These are phyloP conservation scores for Nematopogon swammerdamellus DNA, from an alignment of 2,888 invertebrate genomes.

Conservation along the genomic window DNA sequence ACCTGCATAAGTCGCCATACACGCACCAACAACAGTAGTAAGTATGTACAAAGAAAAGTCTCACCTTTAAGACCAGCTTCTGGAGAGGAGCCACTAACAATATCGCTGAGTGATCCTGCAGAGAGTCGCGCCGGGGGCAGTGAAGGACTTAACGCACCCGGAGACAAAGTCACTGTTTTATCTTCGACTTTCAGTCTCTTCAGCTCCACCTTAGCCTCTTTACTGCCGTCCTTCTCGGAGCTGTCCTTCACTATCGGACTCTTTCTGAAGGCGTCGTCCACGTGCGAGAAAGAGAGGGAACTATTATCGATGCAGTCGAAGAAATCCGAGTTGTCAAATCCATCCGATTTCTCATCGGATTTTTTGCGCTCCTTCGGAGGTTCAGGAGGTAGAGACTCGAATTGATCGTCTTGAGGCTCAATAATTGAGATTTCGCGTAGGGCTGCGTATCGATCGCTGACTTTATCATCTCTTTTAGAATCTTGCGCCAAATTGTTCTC, in stretches of 20 bases:
- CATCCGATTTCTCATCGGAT: constrained; percentile 51
- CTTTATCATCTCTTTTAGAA: constrained; percentile 24
- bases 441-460: constrained; percentile 74
- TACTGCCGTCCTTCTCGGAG: constrained; percentile 25
- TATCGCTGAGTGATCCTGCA: constrained; percentile 62
- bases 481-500: constrained; percentile 37
- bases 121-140: constrained; percentile 52
- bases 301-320: constrained; percentile 53
- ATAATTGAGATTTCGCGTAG: constrained; percentile 71
- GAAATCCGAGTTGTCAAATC: constrained; percentile 50
- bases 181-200: constrained; percentile 22
- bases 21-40: too few relatives aligned
- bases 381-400: constrained; percentile 44
- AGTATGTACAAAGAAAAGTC: too few relatives aligned
- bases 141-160: constrained; percentile 16
- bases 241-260: constrained; percentile 29
- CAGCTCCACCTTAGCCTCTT: constrained; percentile 28
- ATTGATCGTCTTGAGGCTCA: constrained; percentile 57
- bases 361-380: constrained; percentile 45
- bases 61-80: constrained; percentile 48
- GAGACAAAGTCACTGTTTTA: constrained; percentile 15
- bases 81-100: constrained; percentile 62
- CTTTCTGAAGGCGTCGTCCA: constrained; percentile 49
- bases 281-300: constrained; percentile 45
- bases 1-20: too few relatives aligned